Evolutionary conservation across 1,140 invertebrate species (phyloP), one percentile per base, ranked within the genome.

Genomic region (Alviniconcha marisindica): DNA sequence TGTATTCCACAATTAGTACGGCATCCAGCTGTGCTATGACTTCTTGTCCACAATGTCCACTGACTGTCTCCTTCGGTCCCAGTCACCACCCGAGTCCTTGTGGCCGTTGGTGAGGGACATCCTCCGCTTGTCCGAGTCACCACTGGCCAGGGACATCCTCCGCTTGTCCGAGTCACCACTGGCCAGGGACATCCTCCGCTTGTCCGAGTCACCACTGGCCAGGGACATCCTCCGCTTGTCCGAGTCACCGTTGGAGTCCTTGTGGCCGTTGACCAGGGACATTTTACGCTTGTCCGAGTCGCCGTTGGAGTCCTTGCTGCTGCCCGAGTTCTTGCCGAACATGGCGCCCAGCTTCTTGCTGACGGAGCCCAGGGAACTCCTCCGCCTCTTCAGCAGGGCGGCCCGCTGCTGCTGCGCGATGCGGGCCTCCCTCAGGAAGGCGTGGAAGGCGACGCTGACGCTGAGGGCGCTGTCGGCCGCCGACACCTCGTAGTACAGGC

Each of bases 401-500:
- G 85, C 83, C 82, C 95, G 94, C n/a, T 96, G 91, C 51, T 96
- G 92, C 86, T 96, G 96, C 0, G 96, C 94, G 10, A 96, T 95
- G 48, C 95, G 94, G 1, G 96, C 96, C 90, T 97, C 96, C 54
- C 90, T 74, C 33, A 94, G 85, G 10, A 97, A 93, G 14, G 95
- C 96, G 88, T 97, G 96, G 92, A 97, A 97, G 0, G 96, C 96
- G 71, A 96, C 93, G 54, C 95, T 96, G 0, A 97, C 96, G 36
- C 96, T 96, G 1, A 96, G 95, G 81, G 95, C 95, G 91, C 95
- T 96, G 90, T 97, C 96, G 24, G 96, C 96, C 21, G 96, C 96
- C 77, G 96, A 96, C 81, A 97, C 96, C 92, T 97, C 96, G 92
- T 96, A 97, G 92, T 97, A 97, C 90, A 96, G 96, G 90, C 96